phyloP scores from a whole-genome alignment of 2,888 invertebrate species.

The Lymantria monacha region DNA sequence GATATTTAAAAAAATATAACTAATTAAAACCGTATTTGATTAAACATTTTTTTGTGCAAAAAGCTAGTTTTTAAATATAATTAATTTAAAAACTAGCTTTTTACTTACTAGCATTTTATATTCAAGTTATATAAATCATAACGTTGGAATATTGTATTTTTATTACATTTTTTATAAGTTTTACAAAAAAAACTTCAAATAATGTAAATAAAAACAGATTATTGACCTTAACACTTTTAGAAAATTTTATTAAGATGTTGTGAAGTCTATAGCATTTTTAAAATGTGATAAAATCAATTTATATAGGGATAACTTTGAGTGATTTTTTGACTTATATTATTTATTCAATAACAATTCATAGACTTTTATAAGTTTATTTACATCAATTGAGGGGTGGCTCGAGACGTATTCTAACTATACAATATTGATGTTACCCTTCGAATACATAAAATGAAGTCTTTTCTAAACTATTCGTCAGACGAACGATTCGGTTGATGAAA shows the following conservation, averaged over 20 bases:
- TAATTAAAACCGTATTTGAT: too few species aligned
- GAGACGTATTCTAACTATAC: slow-evolving; percentile 47
- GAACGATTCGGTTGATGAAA: slow-evolving; percentile 67
- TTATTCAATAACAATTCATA: slow-evolving; percentile 52
- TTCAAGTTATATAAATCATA: too few species aligned
- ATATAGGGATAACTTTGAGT: background rate
- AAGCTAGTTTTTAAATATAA: too few species aligned
- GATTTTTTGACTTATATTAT: slow-evolving; percentile 44
- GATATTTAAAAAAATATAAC: too few species aligned
- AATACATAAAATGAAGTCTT: slow-evolving; percentile 76
- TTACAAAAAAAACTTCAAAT: background rate
- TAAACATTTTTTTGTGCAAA: too few species aligned
- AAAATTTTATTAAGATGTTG: background rate
- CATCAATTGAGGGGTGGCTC: slow-evolving; percentile 44
- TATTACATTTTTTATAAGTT: too few species aligned
- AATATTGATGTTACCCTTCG: slow-evolving; percentile 64
- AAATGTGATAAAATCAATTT: background rate
- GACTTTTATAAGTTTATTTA: slow-evolving; percentile 58
- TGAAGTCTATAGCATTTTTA: background rate
- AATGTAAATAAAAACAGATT: background rate
- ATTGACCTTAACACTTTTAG: background rate
- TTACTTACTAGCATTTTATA: too few species aligned
- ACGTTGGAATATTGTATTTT: too few species aligned
- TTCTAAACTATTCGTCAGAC: slow-evolving; percentile 73
- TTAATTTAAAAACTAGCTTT: too few species aligned